Percentiles rank a stretch among this genome's conserved stretches.
phyloP scores from a whole-genome alignment of 2,888 invertebrate species.

The Linhomoeus sp. region DNA sequence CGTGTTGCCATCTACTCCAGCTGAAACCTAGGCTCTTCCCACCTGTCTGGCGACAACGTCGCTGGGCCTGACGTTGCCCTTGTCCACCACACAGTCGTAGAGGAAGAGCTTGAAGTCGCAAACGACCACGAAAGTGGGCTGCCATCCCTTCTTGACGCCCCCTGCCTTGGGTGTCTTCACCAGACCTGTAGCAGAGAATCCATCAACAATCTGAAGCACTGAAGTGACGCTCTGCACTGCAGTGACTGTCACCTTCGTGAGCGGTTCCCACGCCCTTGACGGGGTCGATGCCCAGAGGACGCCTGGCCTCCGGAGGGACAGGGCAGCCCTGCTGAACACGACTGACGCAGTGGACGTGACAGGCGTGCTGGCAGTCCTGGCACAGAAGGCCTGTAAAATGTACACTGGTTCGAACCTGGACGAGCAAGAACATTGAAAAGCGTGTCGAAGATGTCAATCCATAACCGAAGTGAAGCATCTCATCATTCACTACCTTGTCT shows the following conservation, averaged over 20 bases:
- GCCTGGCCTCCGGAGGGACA: constrained; percentile 66
- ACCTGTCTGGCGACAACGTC: constrained; percentile 6
- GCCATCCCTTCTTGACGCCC: constrained; percentile 94
- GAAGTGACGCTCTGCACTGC: too few species aligned
- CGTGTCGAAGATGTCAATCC: too few species aligned
- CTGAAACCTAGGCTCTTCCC: too few species aligned
- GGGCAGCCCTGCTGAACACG: constrained; percentile 58
- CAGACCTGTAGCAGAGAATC: constrained; percentile 8
- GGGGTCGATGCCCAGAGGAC: constrained; percentile 78
- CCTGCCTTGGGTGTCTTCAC: constrained; percentile 58
- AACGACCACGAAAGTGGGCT: constrained; percentile 89
- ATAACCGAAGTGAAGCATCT: too few species aligned
- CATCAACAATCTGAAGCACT: too few species aligned
- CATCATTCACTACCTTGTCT: too few species aligned
- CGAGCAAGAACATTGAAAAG: too few species aligned
- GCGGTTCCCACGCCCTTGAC: constrained; percentile 69
- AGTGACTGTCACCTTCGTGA: constrained; percentile 50
- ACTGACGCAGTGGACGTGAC: constrained; percentile 72
- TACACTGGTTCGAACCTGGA: too few species aligned
- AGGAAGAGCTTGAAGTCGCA: constrained; percentile 97
- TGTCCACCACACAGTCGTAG: constrained; percentile 48
- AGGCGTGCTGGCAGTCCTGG: constrained; percentile 39
- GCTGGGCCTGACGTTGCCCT: neutral
- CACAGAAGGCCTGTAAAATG: constrained; percentile 18
- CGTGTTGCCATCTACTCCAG: too few species aligned